These are phyloP conservation scores for Equus quagga DNA, from an alignment of 2,113 vertebrate genomes.

Conservation along the genomic window DNA sequence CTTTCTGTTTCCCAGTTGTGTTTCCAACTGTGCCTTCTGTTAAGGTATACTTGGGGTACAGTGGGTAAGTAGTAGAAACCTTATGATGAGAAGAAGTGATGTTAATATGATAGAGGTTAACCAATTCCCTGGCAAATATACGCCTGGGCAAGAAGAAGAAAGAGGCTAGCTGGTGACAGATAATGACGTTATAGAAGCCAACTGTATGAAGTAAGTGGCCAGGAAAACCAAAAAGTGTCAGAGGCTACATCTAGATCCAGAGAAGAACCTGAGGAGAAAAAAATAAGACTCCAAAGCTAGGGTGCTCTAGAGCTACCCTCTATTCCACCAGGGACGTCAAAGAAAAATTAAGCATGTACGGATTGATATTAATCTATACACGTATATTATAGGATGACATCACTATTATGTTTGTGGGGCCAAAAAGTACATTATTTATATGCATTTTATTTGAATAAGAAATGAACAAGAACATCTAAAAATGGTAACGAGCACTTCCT, in stretches of 20 bases:
- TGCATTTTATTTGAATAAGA: neutral
- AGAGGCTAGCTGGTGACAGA: neutral
- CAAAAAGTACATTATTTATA: neutral
- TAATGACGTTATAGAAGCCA: neutral
- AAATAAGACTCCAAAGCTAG: neutral
- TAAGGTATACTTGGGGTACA: neutral
- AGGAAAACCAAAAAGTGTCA: neutral
- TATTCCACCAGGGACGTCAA: neutral
- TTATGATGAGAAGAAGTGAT: neutral
- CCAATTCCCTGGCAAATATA: neutral
- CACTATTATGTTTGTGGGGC: neutral
- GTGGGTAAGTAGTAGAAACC: neutral
- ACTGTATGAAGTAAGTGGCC: neutral
- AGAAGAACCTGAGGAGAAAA: neutral
- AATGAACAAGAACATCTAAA: neutral
- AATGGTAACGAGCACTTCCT: neutral
- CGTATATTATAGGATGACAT: neutral
- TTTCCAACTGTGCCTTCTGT: neutral
- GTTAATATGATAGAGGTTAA: neutral
- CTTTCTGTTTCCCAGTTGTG: neutral
- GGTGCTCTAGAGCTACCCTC: accelerated
- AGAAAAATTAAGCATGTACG: neutral
- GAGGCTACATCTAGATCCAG: neutral
- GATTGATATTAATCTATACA: neutral
- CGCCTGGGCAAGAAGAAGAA: neutral